phyloP scores from a whole-genome alignment of 2,797 vertebrate species.

The Amazonetta brasiliensis region DNA sequence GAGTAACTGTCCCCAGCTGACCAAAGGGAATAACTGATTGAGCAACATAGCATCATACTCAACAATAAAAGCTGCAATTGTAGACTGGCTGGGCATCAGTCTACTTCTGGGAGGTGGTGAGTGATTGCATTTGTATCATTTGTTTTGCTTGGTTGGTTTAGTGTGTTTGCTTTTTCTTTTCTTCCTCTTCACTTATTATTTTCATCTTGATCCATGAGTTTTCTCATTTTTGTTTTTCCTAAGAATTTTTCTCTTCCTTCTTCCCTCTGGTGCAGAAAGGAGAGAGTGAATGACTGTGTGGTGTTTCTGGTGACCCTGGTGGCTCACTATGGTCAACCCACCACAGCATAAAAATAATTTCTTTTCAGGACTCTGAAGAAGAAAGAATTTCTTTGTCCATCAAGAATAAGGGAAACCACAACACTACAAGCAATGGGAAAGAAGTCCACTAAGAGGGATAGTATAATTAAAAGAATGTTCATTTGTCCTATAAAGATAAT shows the following conservation, averaged over 20 bases:
- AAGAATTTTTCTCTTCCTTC: not conserved
- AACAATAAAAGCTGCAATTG: not conserved
- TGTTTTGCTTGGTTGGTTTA: no score
- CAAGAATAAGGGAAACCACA: not conserved
- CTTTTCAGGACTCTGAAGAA: not conserved
- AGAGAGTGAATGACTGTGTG: rapidly evolving
- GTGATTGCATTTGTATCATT: no score
- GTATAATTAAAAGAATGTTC: not conserved
- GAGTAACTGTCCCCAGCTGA: not conserved
- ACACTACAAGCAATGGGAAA: not conserved
- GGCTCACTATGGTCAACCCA: not conserved
- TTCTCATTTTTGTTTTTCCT: not conserved
- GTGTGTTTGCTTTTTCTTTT: no score
- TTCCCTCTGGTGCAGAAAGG: not conserved
- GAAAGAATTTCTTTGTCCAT: not conserved
- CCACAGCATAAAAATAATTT: rapidly evolving
- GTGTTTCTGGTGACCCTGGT: not conserved
- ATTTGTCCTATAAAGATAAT: not conserved
- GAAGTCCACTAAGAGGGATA: not conserved
- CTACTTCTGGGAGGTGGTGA: not conserved
- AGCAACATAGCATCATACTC: not conserved
- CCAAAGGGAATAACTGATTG: not conserved
- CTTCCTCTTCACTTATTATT: no score
- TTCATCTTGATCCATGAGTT: no score
- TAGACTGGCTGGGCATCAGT: not conserved